phyloP scores from a whole-genome alignment of 2,797 vertebrate species.

The Girardinus metallicus region DNA sequence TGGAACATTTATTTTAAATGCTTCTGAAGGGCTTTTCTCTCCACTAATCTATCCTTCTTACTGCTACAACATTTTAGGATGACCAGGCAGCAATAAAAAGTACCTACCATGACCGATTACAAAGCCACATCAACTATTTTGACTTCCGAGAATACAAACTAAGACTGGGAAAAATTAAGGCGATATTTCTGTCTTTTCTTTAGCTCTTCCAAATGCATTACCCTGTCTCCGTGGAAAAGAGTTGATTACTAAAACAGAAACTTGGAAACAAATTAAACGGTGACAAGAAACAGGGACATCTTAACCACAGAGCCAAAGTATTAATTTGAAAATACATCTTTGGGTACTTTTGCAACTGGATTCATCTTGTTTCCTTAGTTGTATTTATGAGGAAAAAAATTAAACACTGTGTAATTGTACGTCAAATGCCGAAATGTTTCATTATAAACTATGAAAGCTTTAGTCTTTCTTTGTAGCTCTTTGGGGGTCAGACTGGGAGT shows the following conservation, averaged over 20 bases:
- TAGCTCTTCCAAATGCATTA: constrained; percentile 61
- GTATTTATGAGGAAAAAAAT: neutral
- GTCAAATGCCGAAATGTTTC: neutral
- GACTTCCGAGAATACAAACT: constrained; percentile 63
- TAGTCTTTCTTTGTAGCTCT: neutral
- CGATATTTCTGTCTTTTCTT: constrained; percentile 57
- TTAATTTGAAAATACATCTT: neutral
- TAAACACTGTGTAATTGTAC: neutral
- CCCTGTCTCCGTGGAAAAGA: constrained; percentile 37
- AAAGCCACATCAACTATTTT: constrained; percentile 52
- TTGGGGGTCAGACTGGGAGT: neutral
- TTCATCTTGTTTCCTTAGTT: neutral
- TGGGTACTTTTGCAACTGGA: neutral
- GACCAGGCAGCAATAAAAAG: constrained; percentile 44
- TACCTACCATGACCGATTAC: constrained; percentile 31
- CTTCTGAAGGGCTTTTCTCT: constrained; percentile 9
- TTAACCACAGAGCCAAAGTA: constrained; percentile 46
- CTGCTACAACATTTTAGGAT: constrained; percentile 26
- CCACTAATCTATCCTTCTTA: constrained; percentile 10
- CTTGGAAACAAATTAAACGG: constrained; percentile 56
- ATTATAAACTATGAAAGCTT: neutral
- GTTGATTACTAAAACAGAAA: constrained; percentile 70
- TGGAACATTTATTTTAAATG: constrained; percentile 6
- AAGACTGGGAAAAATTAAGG: constrained; percentile 51
- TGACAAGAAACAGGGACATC: constrained; percentile 59